Evolutionary conservation across 2,888 invertebrate species (phyloP).

Genomic region (Spodoptera picta): DNA sequence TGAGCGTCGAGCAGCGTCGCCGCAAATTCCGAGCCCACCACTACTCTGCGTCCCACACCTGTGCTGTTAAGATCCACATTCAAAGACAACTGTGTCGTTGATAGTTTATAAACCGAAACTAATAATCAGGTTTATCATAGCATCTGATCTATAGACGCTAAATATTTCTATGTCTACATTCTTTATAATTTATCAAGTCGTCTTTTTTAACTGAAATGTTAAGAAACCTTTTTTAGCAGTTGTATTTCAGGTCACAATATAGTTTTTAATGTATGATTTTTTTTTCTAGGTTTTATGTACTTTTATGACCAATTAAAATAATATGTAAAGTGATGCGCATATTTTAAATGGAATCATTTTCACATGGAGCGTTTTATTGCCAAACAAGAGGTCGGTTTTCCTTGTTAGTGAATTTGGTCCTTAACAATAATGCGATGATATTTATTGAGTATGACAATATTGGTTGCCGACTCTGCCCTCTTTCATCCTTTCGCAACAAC

Average conservation of each 20-base stretch:
- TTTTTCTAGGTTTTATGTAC: conserved; percentile 1
- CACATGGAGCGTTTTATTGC: conserved; percentile 1
- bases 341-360: conserved; percentile 11
- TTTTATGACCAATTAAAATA: neutral
- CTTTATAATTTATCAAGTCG: no score
- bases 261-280: conserved; percentile 16
- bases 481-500: conserved; percentile 55
- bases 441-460: conserved; percentile 46
- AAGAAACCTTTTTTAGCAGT: neutral
- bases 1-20: conserved; percentile 63
- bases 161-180: no score
- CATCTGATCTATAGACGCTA: neutral
- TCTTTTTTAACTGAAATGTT: neutral
- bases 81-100: conserved; percentile 29
- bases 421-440: conserved; percentile 16
- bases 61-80: conserved; percentile 51
- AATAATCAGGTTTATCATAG: neutral
- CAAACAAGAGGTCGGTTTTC: conserved; percentile 6
- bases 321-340: conserved; percentile 25
- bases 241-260: conserved; percentile 4
- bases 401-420: conserved; percentile 26
- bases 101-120: neutral
- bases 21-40: conserved; percentile 83
- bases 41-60: conserved; percentile 65
- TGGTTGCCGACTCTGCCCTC: conserved; percentile 57